Percentiles rank a stretch among this genome's conserved stretches.
These are phyloP conservation scores for Halictus ligatus DNA, from an alignment of 2,888 invertebrate genomes.

Conservation along the genomic window DNA sequence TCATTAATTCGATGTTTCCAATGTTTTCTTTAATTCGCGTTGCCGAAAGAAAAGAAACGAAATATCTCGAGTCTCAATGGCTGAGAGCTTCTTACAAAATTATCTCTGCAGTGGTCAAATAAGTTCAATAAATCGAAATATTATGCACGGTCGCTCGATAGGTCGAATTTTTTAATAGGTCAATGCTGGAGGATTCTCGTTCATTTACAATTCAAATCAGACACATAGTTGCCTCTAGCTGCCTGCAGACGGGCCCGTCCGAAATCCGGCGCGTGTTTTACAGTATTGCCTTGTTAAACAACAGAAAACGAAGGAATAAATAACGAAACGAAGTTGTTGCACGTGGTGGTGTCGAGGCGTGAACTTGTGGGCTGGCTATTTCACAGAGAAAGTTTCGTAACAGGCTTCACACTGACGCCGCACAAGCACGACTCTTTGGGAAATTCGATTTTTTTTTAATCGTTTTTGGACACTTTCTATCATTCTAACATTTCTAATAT, in stretches of 20 bases:
- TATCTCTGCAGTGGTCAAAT: background rate
- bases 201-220: slow-evolving; percentile 35
- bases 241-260: background rate
- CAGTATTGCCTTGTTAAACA: background rate
- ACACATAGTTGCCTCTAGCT: background rate
- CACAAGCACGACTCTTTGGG: background rate
- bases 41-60: background rate
- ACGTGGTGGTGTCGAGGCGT: background rate
- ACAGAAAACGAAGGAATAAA: background rate
- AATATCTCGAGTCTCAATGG: background rate
- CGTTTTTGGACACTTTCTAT: background rate
- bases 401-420: background rate
- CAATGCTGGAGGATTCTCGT: background rate
- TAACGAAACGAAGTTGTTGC: background rate
- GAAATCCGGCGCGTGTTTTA: background rate
- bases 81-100: background rate
- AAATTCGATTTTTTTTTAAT: background rate
- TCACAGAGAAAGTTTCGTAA: background rate
- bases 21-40: background rate
- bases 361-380: background rate
- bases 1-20: background rate
- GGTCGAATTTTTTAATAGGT: slow-evolving; percentile 7
- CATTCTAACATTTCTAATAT: no score
- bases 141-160: background rate
- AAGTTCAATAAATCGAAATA: background rate